Conservation (phyloP, 2,113 vertebrate genomes). For the Lampris incognitus region DNA sequence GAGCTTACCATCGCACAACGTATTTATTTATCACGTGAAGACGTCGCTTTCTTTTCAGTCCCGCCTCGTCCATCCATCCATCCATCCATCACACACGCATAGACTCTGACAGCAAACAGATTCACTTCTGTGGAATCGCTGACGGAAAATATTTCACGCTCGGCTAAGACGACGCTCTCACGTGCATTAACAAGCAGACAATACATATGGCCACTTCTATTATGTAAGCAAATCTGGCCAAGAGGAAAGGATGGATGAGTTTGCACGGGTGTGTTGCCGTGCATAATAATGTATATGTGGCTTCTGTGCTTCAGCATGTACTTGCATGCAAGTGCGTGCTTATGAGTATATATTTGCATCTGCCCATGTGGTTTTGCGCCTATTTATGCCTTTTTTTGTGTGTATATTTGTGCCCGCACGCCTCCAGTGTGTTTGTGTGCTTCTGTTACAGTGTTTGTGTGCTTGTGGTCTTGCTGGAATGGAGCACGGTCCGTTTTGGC, state of each 20-base stretch:
- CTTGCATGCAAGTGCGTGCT: background rate
- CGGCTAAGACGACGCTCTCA: constrained; percentile 31
- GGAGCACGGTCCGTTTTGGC: constrained; percentile 75
- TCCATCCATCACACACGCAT: constrained; percentile 35
- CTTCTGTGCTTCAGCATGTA: background rate
- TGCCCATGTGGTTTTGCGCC: constrained; percentile 73
- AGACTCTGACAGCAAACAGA: constrained; percentile 43
- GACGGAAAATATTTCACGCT: constrained; percentile 53
- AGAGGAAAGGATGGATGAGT: constrained; percentile 21
- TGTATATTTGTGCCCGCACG: constrained; percentile 45
- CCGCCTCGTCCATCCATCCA: constrained; percentile 47
- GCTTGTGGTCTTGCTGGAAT: constrained; percentile 75
- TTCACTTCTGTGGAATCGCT: constrained; percentile 54
- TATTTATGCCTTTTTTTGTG: constrained; percentile 70
- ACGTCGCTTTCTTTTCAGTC: constrained; percentile 31
- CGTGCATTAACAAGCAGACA: constrained; percentile 51
- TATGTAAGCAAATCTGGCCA: constrained; percentile 38
- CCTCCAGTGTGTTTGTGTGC: constrained; percentile 67
- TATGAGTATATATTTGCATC: constrained; percentile 60
- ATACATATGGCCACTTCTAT: constrained; percentile 35
- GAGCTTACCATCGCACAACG: constrained; percentile 44
- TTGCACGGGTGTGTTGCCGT: constrained; percentile 53
- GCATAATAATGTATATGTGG: constrained; percentile 42
- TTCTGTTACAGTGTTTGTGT: constrained; percentile 75
- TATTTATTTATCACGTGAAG: constrained; percentile 59